Evolutionary conservation across 2,888 invertebrate species (phyloP), one percentile per base, ranked within the genome.

Genomic region (Cataglyphis livida): DNA sequence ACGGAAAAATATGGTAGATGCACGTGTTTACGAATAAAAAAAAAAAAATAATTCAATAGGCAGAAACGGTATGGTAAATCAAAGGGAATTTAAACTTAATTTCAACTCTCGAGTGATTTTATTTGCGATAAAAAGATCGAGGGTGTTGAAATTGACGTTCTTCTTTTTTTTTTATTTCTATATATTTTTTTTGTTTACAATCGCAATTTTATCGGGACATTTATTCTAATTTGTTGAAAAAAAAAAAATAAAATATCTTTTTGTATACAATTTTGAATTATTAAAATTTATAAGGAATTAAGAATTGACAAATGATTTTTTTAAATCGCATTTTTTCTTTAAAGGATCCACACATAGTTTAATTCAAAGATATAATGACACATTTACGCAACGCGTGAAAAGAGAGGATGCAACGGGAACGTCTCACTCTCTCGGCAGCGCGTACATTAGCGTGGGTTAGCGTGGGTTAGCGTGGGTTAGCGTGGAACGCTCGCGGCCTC

Each of bases 361-460:
- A n/a, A 48, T 54, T 10, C 9, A 21, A 21, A 21, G 21, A 10
- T 54, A 3, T 10, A 54, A 54, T 12, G 21, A 57, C 12, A 51
- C n/a, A 51, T 51, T 51, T 48, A 48, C 18, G n/a, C n/a, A n/a
- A 51, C 51, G 51, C 51, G 51, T 7, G 51, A 51, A n/a, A 21
- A 21, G 57, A 57, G 7, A 51, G n/a, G n/a, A 51, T 1, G 18
- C 18, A 44, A 18, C 48, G 18, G 51, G 51, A 7, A n/a, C 6
- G 61, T 62, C 66, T 41, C 28, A 41, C 44, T 74, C 64, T 41
- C 25, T 57, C n/a, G 79, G 61, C 68, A 59, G 25, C 71, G 57
- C 18, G 85, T 73, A 70, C 83, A 87, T 88, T 87, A 85, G 87
- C 89, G 79, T 38, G 38, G 75, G 68, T 88, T 87, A 85, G 87